Conservation (phyloP, 2,797 vertebrate species). For the Paramormyrops hopkinsi region DNA sequence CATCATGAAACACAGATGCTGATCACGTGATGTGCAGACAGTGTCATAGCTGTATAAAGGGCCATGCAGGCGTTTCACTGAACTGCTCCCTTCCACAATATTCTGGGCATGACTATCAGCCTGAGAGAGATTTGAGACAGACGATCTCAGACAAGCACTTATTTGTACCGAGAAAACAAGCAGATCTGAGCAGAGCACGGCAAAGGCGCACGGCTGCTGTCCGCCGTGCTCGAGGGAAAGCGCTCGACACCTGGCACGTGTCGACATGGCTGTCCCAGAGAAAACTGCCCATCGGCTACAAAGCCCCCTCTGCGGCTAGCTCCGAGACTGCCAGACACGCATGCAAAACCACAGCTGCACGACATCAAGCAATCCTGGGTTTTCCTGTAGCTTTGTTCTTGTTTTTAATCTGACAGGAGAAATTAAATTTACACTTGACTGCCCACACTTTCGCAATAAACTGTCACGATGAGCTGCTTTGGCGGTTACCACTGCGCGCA, state of each 20-base stretch:
- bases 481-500: background rate
- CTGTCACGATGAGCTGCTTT: background rate
- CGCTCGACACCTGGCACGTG: background rate
- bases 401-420: background rate
- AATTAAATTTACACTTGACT: conserved; percentile 4
- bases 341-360: background rate
- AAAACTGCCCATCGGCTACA: background rate
- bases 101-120: background rate
- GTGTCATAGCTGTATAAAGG: background rate
- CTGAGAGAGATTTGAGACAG: background rate
- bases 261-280: background rate
- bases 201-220: background rate
- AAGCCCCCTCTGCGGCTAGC: background rate
- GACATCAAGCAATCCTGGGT: background rate
- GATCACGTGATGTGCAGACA: background rate
- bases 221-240: background rate
- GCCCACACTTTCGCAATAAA: background rate
- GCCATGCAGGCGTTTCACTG: background rate
- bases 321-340: background rate
- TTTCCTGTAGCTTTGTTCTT: background rate
- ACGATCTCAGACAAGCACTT: background rate
- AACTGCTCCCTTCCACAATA: background rate
- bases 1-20: background rate
- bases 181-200: background rate
- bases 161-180: background rate